Percentiles rank a stretch among this genome's conserved stretches.
Evolutionary conservation across 2,888 invertebrate genomes (phyloP).

Genomic region (Cephus runcator): DNA sequence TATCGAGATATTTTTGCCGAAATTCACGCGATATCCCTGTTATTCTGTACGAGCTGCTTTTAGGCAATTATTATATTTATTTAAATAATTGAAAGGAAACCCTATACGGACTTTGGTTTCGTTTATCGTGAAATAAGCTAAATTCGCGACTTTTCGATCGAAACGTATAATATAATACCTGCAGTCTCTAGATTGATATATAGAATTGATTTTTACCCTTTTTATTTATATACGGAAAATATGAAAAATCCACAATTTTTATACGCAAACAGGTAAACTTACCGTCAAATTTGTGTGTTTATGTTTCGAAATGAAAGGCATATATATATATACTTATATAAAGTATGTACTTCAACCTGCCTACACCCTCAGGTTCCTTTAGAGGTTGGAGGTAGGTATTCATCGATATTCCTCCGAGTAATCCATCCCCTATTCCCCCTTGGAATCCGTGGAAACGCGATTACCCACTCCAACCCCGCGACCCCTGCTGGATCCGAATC

Average conservation of each 20-base stretch:
- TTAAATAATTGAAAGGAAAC: neutral
- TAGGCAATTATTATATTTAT: neutral
- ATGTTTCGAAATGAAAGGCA: neutral
- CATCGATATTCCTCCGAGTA: neutral
- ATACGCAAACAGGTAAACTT: too few species aligned
- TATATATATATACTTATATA: neutral
- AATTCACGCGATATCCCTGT: neutral
- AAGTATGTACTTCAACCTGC: neutral
- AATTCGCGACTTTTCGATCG: neutral
- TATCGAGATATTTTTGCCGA: neutral
- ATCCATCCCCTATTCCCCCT: neutral
- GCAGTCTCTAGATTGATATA: neutral
- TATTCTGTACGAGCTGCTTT: neutral
- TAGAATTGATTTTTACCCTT: neutral
- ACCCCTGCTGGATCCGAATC: neutral
- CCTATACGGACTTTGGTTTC: neutral
- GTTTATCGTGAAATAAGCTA: neutral
- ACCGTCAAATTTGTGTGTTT: too few species aligned
- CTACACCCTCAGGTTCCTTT: neutral
- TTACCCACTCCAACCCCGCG: neutral
- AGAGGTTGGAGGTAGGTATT: neutral
- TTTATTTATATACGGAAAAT: neutral
- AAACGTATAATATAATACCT: neutral
- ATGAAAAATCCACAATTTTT: too few species aligned
- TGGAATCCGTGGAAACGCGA: neutral